Evolutionary conservation across 1,140 invertebrate species (phyloP).

Genomic region (Cotesia typhae): DNA sequence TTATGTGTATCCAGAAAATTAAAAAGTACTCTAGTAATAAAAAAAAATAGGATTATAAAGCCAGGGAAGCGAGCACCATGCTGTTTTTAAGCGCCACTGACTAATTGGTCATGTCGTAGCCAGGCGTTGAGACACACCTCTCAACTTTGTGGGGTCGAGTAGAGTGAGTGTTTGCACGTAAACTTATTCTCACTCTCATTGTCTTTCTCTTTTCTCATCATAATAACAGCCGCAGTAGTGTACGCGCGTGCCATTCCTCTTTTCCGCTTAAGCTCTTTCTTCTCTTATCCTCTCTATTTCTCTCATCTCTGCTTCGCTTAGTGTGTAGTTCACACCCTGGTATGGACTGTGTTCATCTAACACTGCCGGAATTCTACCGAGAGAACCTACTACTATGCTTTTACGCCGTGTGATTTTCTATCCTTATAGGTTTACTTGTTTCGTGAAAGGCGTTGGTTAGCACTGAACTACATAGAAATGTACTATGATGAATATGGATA

Average conservation of each 20-base stretch:
- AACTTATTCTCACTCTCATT: slow-evolving; percentile 23
- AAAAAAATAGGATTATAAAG: not conserved
- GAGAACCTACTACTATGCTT: slow-evolving; percentile 2
- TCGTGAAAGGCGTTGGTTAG: slow-evolving; percentile 57
- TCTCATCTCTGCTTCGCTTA: slow-evolving; percentile 26
- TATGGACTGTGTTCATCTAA: not conserved
- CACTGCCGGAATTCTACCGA: not conserved
- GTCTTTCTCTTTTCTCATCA: slow-evolving; percentile 20
- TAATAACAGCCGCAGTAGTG: slow-evolving; percentile 1
- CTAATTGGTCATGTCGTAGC: slow-evolving; percentile 66
- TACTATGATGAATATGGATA: slow-evolving; percentile 43
- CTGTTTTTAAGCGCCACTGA: slow-evolving; percentile 65
- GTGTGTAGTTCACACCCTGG: slow-evolving; percentile 17
- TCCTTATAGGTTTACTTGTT: slow-evolving; percentile 25
- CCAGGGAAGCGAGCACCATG: slow-evolving; percentile 45
- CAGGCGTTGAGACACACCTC: slow-evolving; percentile 62
- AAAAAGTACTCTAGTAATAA: not conserved
- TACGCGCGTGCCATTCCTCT: slow-evolving; percentile 10
- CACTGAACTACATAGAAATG: slow-evolving; percentile 55
- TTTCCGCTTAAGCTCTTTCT: slow-evolving; percentile 24
- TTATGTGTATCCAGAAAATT: not conserved
- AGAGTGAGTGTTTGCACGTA: not conserved
- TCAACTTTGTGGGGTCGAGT: slow-evolving; percentile 39
- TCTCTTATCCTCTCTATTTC: slow-evolving; percentile 29
- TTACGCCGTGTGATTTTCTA: not conserved